phyloP scores from a whole-genome alignment of 1,140 invertebrate species.

The Bombus terrestris region DNA sequence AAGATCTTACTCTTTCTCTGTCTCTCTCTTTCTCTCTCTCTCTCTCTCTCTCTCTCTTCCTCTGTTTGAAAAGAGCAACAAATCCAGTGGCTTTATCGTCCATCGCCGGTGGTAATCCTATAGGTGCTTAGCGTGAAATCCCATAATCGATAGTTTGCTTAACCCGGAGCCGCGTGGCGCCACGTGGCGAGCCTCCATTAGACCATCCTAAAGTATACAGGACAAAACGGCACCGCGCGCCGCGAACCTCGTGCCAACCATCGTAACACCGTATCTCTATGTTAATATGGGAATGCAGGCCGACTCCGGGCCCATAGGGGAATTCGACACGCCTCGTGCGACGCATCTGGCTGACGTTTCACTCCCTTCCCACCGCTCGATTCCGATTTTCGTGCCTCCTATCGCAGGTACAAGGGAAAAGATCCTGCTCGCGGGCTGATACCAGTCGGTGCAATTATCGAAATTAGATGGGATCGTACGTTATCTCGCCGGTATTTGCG shows the following conservation, averaged over 20 bases:
- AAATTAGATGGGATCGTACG: constrained; percentile 45
- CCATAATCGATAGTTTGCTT: constrained; percentile 83
- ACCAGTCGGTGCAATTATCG: constrained; percentile 36
- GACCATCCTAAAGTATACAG: constrained; percentile 60
- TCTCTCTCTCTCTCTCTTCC: neutral
- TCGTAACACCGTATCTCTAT: constrained; percentile 78
- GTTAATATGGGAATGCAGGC: constrained; percentile 80
- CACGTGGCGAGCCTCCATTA: constrained; percentile 80
- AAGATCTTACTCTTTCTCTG: constrained; percentile 21
- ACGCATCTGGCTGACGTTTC: constrained; percentile 65
- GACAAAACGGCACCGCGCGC: neutral
- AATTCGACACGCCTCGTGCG: constrained; percentile 78
- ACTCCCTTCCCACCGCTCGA: neutral
- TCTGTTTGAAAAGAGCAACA: constrained; percentile 79
- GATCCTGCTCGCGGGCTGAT: constrained; percentile 16
- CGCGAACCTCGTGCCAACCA: constrained; percentile 51
- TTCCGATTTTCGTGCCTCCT: constrained; percentile 18
- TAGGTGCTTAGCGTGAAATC: constrained; percentile 82
- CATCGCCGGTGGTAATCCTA: constrained; percentile 80
- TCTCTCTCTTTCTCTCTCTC: neutral
- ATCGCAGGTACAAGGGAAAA: constrained; percentile 24
- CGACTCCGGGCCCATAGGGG: constrained; percentile 72
- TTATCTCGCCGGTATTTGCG: constrained; percentile 27
- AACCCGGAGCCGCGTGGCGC: constrained; percentile 81
- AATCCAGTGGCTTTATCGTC: constrained; percentile 81